These are phyloP conservation scores for Dendronephthya gigantea DNA, from an alignment of 64 coral and sea anemone genomes.

Conservation along the genomic window DNA sequence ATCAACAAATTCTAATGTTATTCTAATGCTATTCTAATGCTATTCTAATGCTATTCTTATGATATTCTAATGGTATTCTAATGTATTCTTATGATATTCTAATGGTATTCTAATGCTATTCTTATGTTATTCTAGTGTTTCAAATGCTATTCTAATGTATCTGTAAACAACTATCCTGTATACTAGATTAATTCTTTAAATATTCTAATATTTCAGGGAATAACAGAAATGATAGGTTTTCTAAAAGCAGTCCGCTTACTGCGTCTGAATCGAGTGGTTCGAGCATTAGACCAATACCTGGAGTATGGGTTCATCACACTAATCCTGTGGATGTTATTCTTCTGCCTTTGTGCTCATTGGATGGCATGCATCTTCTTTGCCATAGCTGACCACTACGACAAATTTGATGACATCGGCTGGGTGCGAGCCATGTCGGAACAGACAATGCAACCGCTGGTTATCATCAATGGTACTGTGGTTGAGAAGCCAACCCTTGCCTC, in stretches of 20 bases:
- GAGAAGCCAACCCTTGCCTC: constrained; percentile 51
- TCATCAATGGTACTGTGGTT: constrained; percentile 3
- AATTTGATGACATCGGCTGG: constrained; percentile 46
- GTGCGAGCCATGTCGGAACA: neutral
- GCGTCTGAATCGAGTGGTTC: constrained; percentile 71
- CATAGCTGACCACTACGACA: constrained; percentile 61
- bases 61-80: too few relatives aligned
- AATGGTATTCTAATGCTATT: neutral
- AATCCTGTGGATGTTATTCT: constrained; percentile 69
- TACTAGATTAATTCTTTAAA: too few relatives aligned
- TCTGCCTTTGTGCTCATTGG: constrained; percentile 92
- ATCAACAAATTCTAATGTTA: too few relatives aligned
- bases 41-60: too few relatives aligned
- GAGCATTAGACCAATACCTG: constrained; percentile 86
- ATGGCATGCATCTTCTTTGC: constrained; percentile 90
- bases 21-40: neutral
- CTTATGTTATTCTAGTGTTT: too few relatives aligned
- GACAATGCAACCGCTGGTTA: neutral
- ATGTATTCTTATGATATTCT: too few relatives aligned
- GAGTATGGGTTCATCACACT: constrained; percentile 90
- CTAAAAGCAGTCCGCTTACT: constrained; percentile 79
- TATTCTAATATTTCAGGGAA: constrained; percentile 34
- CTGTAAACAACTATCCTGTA: too few relatives aligned
- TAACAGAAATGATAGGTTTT: constrained; percentile 75
- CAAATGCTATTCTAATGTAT: too few relatives aligned